Base-by-base conservation (phyloP, 2,888 invertebrate species). In the Ypsolopha sequella region DNA sequence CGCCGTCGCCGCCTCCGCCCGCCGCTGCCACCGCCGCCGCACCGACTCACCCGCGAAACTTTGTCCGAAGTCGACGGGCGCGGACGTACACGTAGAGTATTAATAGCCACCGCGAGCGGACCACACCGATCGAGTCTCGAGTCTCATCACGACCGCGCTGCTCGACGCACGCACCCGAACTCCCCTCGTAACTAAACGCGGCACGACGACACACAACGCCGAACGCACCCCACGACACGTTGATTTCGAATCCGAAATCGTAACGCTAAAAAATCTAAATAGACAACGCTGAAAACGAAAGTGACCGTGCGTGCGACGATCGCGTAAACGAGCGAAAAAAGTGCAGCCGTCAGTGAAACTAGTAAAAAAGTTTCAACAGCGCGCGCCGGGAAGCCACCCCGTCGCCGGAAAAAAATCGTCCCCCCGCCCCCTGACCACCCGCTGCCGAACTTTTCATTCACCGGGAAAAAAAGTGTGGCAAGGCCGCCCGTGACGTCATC, bases 401-500 rank as follows among this genome's bases (percentile, higher is more conserved):
- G 61, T 63, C 72, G 70, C 72, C 74, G 76, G 76, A 81, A 85
- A 86, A 86, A 87, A 84, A 78, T 78, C 61, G 72, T 65, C 78
- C 82, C 81, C 76, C 80, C 72, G 80, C 71, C 72, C 80, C 76
- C 79, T 71, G 79, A 70, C 76, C 75, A 81, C 81, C 84, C 78
- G 62, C 68, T 82, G 79, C 85, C 82, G 76, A 89, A 89, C 87
- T 88, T 89, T 89, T 89, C 89, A 90, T 89, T 90, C 89, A 87
- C 82, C 69, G 78, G 77, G 80, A 77, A 86, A 87, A 87, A 87
- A 87, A 87, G 86, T 86, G 87, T 87, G 87, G 87, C 87, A 87
- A 87, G 87, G 87, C 86, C 86, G 74, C 68, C 70, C 68, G 84
- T 85, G 84, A 86, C 87, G 85, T 85, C 85, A 84, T 80, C 80